These are phyloP conservation scores for Hyposoter didymator DNA, from an alignment of 2,888 invertebrate genomes.

Conservation along the genomic window DNA sequence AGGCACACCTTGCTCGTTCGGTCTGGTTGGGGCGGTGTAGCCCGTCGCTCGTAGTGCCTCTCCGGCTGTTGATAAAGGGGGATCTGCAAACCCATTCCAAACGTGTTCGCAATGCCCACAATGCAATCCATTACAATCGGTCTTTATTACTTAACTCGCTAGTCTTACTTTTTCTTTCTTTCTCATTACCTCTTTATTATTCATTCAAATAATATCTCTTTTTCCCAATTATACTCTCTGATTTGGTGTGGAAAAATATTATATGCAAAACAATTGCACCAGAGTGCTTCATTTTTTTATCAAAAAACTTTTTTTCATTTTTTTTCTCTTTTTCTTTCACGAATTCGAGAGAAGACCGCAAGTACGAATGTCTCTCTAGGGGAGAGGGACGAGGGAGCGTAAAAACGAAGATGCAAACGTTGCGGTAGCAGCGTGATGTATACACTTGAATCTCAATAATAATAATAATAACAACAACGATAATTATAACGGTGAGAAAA, in stretches of 20 bases:
- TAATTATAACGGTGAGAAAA: constrained; percentile 51
- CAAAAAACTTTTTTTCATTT: no score
- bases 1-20: constrained; percentile 85
- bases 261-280: not conserved
- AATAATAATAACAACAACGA: constrained; percentile 51
- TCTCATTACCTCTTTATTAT: constrained; percentile 25
- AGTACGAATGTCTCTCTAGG: constrained; percentile 24
- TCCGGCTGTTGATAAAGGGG: constrained; percentile 88
- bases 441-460: constrained; percentile 54
- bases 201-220: not conserved
- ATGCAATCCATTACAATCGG: constrained; percentile 70
- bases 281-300: not conserved
- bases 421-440: constrained; percentile 68
- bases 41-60: constrained; percentile 85
- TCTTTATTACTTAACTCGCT: constrained; percentile 64
- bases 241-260: not conserved
- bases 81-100: constrained; percentile 85
- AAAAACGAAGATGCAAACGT: constrained; percentile 59
- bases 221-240: not conserved
- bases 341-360: constrained; percentile 31
- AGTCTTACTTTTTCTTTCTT: constrained; percentile 32
- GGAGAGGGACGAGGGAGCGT: not conserved
- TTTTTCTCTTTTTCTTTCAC: constrained; percentile 53
- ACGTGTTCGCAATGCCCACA: constrained; percentile 84
- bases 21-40: constrained; percentile 84